Base-by-base conservation (phyloP, 2,888 invertebrate genomes). In the Sarcophaga caerulescens region DNA sequence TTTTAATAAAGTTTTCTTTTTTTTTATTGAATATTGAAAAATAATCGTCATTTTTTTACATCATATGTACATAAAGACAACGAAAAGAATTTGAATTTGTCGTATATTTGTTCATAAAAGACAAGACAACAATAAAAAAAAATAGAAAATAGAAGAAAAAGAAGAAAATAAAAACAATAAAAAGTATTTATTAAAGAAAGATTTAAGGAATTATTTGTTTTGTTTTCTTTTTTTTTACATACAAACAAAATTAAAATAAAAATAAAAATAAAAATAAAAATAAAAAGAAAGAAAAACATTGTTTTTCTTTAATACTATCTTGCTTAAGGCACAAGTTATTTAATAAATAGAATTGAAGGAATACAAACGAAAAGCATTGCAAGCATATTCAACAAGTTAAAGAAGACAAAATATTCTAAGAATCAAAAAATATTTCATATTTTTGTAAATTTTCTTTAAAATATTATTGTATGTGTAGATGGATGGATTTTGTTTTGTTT, bases 11-110 rank as follows among this genome's bases (percentile, higher is more conserved):
- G 59, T 25, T n/a, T 35, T 35, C 35, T 35, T 35, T 1, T 47
- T 75, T 60, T 44, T 25, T 23, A 65, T 60, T 70, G 62, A 21
- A 71, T 60, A 76, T 66, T 70, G 63, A 65, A 63, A 74, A 70
- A 65, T 81, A 44, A 65, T 47, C 19, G 14, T 8, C 25, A 62
- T 81, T 81, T 74, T 23, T 65, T 21, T 57, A 35, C 47, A 65
- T 19, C 25, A 2, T 11, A 65, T 35, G 25, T 23, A 25, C 2
- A 45, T 23, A 11, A n/a, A 25, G 45, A 21, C 6, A 44, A 3
- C 0, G 4, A 8, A 12, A 23, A 17, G 4, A 59, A 23, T 19
- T 12, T 6, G 6, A 69, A 11, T 63, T 3, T 35, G 3, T 23
- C 2, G 21, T 11, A 52, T 12, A 17, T 63, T 52, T 47, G 19